Evolutionary conservation across 2,797 vertebrate genomes (phyloP), one percentile per base, ranked within the genome.

Genomic region (Nyctalus aviator): DNA sequence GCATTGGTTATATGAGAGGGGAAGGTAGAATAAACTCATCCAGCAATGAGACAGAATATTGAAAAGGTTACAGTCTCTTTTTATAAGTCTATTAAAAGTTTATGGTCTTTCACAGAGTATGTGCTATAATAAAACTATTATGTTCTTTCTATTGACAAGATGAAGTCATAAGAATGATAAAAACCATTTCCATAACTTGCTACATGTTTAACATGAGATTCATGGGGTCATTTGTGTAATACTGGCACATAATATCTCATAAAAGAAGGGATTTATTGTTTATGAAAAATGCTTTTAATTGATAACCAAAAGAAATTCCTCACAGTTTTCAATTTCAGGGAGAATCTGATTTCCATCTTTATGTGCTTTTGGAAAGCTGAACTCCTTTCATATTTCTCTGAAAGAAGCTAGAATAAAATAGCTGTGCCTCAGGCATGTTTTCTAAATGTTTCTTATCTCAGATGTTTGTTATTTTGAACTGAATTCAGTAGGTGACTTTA

Each of bases 81-180:
- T 98, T 97, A 95, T 94, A 97, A 95, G 95, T 96, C 95, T 97
- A 50, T 97, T 98, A 96, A 96, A 97, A 93, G 90, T 95, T 98
- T 94, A 97, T 94, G 76, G 88, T 91, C 92, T 97, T 97, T 92
- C 93, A 90, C 92, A 94, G 93, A 79, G 90, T 95, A 57, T 88
- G 44, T 35, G 32, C 55, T 71, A 37, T 96, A 93, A 93, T 97
- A 96, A 97, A 98, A 97, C 96, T 92, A 90, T 97, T 88, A 95
- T 91, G 84, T 94, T 77, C n/a, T 0, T 96, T 96, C 85, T 95
- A 94, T 97, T 96, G 93, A 59, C 86, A 96, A 93, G 91, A 88
- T 15, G 75, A 77, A 46, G 50, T 73, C 59, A 2, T 84, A 90
- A 64, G 93, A 91, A 83, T 92, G 85, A 75, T 93, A 95, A 95